Percentiles rank a stretch among this genome's conserved stretches.
These are phyloP conservation scores for Lanistes nyassanus DNA, from an alignment of 1,140 invertebrate species.

Conservation along the genomic window DNA sequence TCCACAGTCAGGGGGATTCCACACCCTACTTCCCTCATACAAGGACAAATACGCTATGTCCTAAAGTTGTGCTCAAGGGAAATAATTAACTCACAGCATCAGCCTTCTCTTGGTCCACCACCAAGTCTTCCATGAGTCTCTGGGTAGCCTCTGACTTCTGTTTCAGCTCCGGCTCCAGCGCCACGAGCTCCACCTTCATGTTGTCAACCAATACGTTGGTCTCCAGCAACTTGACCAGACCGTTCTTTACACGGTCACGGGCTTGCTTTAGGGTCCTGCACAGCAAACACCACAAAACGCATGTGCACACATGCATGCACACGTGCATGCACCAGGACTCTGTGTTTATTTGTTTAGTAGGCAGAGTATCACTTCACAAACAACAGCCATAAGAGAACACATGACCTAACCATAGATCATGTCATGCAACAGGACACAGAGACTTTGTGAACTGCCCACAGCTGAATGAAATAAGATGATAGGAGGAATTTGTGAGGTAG, in stretches of 20 bases:
- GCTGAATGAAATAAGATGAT: no score
- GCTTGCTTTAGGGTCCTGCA: slow-evolving; percentile 60
- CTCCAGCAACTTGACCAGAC: slow-evolving; percentile 65
- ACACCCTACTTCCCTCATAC: not conserved
- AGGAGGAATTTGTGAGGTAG: no score
- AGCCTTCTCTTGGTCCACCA: slow-evolving; percentile 67
- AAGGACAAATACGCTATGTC: not conserved
- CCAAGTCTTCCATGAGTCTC: slow-evolving; percentile 65
- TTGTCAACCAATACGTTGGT: slow-evolving; percentile 67
- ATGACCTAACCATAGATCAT: no score
- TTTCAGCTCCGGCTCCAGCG: slow-evolving; percentile 66
- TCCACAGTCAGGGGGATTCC: not conserved
- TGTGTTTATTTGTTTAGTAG: no score
- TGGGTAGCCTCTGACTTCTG: slow-evolving; percentile 66
- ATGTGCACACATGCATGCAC: not conserved
- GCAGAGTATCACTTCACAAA: no score
- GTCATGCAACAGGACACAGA: no score
- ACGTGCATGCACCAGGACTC: not conserved
- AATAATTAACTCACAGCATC: slow-evolving; percentile 58
- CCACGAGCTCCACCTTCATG: slow-evolving; percentile 67
- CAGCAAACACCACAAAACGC: not conserved
- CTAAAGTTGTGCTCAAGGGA: not conserved
- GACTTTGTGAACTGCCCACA: no score
- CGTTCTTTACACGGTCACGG: slow-evolving; percentile 65
- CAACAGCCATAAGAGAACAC: no score